Base-by-base conservation (phyloP, 2,113 vertebrate genomes). In the Pleuronectes platessa region DNA sequence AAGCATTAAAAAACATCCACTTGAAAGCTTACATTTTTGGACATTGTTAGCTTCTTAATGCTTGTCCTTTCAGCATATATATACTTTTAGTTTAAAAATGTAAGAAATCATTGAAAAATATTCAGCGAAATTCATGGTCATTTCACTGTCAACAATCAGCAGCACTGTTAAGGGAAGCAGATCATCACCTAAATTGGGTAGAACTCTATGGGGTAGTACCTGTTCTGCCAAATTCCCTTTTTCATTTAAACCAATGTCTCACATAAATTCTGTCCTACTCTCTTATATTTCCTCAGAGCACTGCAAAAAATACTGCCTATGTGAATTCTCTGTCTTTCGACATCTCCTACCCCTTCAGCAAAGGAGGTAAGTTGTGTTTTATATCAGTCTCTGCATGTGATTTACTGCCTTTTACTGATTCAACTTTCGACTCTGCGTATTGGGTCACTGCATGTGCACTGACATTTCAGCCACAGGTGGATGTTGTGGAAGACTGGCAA, bases 271-370 rank as follows among this genome's bases (percentile, higher is more conserved):
- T 70, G 40, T 56, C 18, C 21, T 60, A 0, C 23, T 76, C 51
- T 47, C 47, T 49, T 42, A n/a, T n/a, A 2, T 62, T 67, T 61
- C 82, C 68, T 45, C 84, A 95, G 94, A 90, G 77, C 37, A 12
- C 3, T 2, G 35, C 68, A 0, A 3, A 71, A 0, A 79, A 91
- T 2, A 26, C 2, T 0, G 87, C 78, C 70, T 93, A 76, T 40
- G 87, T 92, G 2, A 10, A 74, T 5, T 0, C 15, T 0, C 3
- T 95, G 58, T 37, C 82, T 7, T 86, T 92, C 56, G 0, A 1
- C 0, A 23, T 95, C 37, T 0, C 0, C 17, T 94, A 93, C 69
- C 20, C 89, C 27, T 82, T 93, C 0, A 8, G 0, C n/a, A 9
- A 21, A 15, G 42, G 23, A 70, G 61, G 94, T 94, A 89, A 74